Percentiles rank a stretch among this genome's conserved stretches.
Evolutionary conservation across 2,113 vertebrate genomes (phyloP).

Genomic region (Rhynchomys soricoides): DNA sequence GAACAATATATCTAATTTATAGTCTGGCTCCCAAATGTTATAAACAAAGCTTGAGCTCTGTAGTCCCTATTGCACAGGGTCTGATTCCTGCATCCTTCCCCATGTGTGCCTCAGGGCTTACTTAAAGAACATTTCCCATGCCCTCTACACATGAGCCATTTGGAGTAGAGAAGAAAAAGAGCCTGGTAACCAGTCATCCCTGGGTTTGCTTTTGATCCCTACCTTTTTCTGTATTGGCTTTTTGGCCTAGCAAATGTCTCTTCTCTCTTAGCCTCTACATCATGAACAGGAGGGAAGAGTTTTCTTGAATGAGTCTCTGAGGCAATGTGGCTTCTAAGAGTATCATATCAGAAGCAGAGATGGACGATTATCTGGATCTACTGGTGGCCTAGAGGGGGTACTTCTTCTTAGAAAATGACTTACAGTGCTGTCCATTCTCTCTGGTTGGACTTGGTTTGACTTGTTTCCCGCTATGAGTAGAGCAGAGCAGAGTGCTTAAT

Average conservation of each 20-base stretch:
- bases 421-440: background rate
- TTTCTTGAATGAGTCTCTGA: background rate
- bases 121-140: background rate
- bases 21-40: background rate
- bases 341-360: background rate
- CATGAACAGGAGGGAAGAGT: background rate
- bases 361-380: background rate
- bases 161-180: background rate
- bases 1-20: background rate
- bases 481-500: background rate
- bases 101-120: background rate
- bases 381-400: background rate
- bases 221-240: background rate
- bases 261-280: background rate
- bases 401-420: background rate
- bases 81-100: background rate
- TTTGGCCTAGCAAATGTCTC: background rate
- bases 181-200: background rate
- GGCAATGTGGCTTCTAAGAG: background rate
- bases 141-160: background rate
- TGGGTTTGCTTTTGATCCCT: background rate
- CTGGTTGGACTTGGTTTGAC: background rate
- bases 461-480: background rate
- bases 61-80: no score
- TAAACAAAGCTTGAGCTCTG: background rate